A percentile compares a stretch with the other conserved stretches of the same genome.
phyloP scores from a whole-genome alignment of 2,888 invertebrate genomes.

The Thereva nobilitata region DNA sequence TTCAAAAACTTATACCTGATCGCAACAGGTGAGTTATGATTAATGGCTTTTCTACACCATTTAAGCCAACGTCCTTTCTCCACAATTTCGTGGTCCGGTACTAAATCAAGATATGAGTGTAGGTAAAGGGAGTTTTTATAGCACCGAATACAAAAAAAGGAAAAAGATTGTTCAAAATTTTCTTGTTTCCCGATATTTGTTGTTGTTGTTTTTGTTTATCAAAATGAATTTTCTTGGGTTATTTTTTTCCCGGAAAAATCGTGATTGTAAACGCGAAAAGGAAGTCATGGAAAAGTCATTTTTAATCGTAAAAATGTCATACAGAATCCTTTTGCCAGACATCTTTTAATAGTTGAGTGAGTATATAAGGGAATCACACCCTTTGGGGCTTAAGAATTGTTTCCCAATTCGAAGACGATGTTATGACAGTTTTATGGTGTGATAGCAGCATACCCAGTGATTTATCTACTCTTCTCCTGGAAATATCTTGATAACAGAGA shows the following conservation, averaged over 20 bases:
- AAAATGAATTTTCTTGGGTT: no score
- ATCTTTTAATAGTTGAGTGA: conserved; percentile 4
- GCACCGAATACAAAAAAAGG: conserved; percentile 3
- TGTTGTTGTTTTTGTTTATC: not conserved
- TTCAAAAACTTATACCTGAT: conserved; percentile 3
- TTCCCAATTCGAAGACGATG: conserved; percentile 10
- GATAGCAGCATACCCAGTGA: conserved; percentile 23
- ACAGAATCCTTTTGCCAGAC: not conserved
- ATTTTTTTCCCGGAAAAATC: no score
- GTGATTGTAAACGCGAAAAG: no score
- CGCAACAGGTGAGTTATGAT: conserved; percentile 34
- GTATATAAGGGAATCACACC: no score
- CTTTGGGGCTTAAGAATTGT: not conserved
- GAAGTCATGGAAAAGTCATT: no score
- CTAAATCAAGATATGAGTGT: conserved; percentile 21
- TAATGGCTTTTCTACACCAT: conserved; percentile 26
- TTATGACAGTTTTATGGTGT: conserved; percentile 29
- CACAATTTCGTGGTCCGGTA: conserved; percentile 14
- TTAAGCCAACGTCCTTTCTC: conserved; percentile 14
- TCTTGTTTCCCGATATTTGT: conserved; percentile 7
- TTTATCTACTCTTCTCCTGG: conserved; percentile 19
- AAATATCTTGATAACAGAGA: not conserved
- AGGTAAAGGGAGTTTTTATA: conserved; percentile 17
- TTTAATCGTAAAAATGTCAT: no score
- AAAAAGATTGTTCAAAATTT: conserved; percentile 13